Conservation (phyloP, 37 sponge, comb jelly and placozoan species). For the Bolinopsis microptera region DNA sequence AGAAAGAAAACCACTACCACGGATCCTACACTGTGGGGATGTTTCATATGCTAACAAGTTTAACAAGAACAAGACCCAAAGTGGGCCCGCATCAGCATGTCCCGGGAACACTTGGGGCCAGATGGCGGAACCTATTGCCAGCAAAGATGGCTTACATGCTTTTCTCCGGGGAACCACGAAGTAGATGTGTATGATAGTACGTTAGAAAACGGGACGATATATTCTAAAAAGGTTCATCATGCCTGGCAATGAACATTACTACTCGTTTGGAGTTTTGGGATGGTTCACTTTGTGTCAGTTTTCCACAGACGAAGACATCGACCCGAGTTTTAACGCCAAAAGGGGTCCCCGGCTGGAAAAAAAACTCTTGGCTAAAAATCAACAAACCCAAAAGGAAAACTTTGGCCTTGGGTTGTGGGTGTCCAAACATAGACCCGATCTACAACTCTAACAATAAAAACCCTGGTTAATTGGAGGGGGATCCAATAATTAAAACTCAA, state of each 20-base stretch:
- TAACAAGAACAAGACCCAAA: not conserved
- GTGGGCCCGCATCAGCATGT: not conserved
- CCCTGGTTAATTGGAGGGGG: constrained; percentile 44
- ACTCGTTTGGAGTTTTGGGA: constrained; percentile 51
- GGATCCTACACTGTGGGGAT: constrained; percentile 67
- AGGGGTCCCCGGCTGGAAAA: constrained; percentile 14
- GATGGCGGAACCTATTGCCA: constrained; percentile 64
- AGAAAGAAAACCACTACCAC: constrained; percentile 36
- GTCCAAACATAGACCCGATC: constrained; percentile 63
- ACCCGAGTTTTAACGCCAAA: not conserved
- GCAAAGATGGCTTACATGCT: constrained; percentile 67
- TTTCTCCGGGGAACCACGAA: constrained; percentile 67
- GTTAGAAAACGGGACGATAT: constrained; percentile 58
- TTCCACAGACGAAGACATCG: constrained; percentile 40
- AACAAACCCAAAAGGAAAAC: not conserved
- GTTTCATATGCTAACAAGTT: constrained; percentile 56
- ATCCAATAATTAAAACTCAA: not conserved
- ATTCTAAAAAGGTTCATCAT: constrained; percentile 64
- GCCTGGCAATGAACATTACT: constrained; percentile 58
- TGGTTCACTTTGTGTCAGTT: constrained; percentile 66
- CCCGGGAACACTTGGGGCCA: constrained; percentile 68
- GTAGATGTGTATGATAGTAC: constrained; percentile 11
- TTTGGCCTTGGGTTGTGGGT: constrained; percentile 65
- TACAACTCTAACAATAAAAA: constrained; percentile 61
- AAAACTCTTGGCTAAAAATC: constrained; percentile 1